Evolutionary conservation across 2,888 invertebrate species (phyloP), one percentile per base, ranked within the genome.

Genomic region (Protophormia terraenovae): DNA sequence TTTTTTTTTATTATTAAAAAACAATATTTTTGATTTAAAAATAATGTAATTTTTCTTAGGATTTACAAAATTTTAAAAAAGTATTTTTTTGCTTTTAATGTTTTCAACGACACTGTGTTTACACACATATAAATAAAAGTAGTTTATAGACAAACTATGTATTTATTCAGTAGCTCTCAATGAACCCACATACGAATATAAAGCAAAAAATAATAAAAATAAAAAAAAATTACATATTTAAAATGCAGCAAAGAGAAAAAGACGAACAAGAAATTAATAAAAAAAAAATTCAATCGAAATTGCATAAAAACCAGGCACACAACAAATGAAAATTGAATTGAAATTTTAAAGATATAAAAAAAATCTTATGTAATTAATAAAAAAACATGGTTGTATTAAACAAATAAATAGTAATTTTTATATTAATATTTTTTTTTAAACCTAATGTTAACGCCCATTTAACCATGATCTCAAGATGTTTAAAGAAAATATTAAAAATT

Each of bases 271-370:
- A 73, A 80, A 75, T 14, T 66, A 38, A n/a, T n/a, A n/a, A n/a
- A n/a, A n/a, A n/a, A n/a, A 64, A 64, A 41, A 41, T 67, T 29
- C 67, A 84, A 79, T 71, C 75, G 35, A 84, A 80, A 76, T 84
- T 80, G 76, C 80, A 84, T 76, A 60, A 80, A 80, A 80, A 38
- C 64, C 64, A 47, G 67, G 29, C 72, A 80, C 12, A 8, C 24
- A 64, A 41, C 3, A 64, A 69, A 60, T 19, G 27, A 35, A 38
- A 50, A 50, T 50, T 24, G 35, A 10, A 55, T 27, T 45, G 16
- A n/a, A 22, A 62, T 24, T 47, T 27, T 14, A 55, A 38, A 3
- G 32, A 72, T 24, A 45, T 45, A 24, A 64, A 69, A 53, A 78
- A 27, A 32, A 60, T 10, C 16, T 80, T 80, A 73, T 73, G 58